Conservation (phyloP, 1,140 invertebrate genomes). For the Rhagoletis pomonella region DNA sequence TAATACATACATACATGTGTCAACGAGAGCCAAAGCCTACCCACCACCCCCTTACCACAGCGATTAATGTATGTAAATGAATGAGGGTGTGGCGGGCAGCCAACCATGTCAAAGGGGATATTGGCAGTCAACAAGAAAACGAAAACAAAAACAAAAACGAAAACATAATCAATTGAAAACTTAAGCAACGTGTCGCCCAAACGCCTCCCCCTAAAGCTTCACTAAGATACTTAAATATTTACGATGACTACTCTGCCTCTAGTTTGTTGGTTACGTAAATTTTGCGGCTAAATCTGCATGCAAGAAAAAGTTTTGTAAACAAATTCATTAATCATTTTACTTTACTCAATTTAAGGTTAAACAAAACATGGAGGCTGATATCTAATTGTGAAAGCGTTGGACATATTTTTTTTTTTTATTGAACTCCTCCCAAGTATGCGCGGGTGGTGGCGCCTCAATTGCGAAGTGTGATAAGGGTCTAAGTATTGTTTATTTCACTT, state of each 20-base stretch:
- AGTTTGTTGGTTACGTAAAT: not conserved
- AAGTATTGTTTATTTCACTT: no score
- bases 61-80: not conserved
- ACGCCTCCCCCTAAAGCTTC: not conserved
- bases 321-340: conserved; percentile 13
- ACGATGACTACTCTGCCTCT: not conserved
- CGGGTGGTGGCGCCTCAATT: no score
- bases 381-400: no score
- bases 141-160: no score
- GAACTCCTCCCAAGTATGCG: no score
- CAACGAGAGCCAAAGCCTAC: not conserved
- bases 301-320: not conserved
- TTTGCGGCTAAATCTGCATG: not conserved
- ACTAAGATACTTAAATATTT: not conserved
- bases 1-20: no score
- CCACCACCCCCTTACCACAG: not conserved
- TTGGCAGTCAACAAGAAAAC: not conserved
- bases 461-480: no score
- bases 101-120: no score
- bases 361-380: no score
- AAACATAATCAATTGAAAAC: not conserved
- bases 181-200: not conserved
- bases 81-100: not conserved
- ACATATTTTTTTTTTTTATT: no score
- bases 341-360: no score